Percentiles rank a stretch among this genome's conserved stretches.
Conservation (phyloP, 2,797 vertebrate species). For the Novumbra hubbsi region DNA sequence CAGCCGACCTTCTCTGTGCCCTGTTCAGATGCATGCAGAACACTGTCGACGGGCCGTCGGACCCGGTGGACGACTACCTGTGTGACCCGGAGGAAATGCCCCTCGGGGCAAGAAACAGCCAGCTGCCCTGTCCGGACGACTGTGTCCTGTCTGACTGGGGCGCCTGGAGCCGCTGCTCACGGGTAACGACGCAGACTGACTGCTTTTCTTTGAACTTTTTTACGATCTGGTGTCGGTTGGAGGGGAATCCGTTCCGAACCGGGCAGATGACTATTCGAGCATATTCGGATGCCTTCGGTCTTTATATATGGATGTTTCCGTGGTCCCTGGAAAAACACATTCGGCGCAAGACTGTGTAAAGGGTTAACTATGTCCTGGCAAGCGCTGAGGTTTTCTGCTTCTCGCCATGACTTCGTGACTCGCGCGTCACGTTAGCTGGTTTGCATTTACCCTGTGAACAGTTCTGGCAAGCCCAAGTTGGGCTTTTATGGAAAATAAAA, state of each 20-base stretch:
- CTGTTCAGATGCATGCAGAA: constrained; percentile 91
- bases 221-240: too few relatives aligned
- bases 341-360: background rate
- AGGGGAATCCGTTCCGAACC: too few relatives aligned
- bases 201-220: background rate
- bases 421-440: constrained; percentile 19
- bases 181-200: constrained; percentile 72
- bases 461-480: too few relatives aligned
- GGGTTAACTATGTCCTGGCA: background rate
- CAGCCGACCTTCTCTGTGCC: background rate
- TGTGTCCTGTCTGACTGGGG: constrained; percentile 95
- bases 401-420: constrained; percentile 5
- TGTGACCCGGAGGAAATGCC: constrained; percentile 98
- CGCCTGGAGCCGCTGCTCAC: constrained; percentile 82
- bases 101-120: constrained; percentile 90
- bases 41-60: constrained; percentile 91
- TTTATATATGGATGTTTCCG: too few relatives aligned
- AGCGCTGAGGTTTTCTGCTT: background rate
- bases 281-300: background rate
- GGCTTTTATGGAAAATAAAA: too few relatives aligned
- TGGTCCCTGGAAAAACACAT: background rate
- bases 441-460: background rate
- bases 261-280: too few relatives aligned
- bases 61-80: constrained; percentile 93
- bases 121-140: constrained; percentile 89